Conservation (phyloP, 1,140 invertebrate species). For the Wasmannia auropunctata region DNA sequence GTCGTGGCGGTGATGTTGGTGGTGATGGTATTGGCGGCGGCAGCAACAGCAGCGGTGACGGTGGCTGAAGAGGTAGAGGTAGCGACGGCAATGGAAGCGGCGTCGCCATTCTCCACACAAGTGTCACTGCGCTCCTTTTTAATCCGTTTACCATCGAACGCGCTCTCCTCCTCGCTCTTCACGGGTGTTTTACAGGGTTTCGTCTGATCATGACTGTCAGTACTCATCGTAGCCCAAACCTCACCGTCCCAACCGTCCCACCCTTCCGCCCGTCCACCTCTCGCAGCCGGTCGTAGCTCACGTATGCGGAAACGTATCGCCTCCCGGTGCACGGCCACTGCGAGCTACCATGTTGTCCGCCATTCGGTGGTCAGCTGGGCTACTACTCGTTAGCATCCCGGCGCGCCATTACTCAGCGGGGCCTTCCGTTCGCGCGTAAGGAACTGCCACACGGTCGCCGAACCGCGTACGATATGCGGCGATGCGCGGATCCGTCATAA, state of each 20-base stretch:
- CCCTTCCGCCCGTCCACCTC: background rate
- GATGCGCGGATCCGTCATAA: slow-evolving; percentile 65
- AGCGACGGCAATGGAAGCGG: slow-evolving; percentile 25
- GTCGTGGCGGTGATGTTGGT: background rate
- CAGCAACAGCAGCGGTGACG: background rate
- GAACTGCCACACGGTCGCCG: slow-evolving; percentile 56
- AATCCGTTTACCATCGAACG: slow-evolving; percentile 77
- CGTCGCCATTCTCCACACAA: slow-evolving; percentile 66
- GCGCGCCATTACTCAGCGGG: slow-evolving; percentile 61
- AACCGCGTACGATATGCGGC: slow-evolving; percentile 64
- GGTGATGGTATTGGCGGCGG: background rate
- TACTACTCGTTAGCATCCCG: slow-evolving; percentile 63
- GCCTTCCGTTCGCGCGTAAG: slow-evolving; percentile 47
- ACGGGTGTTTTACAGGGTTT: slow-evolving; percentile 66
- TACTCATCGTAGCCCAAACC: slow-evolving; percentile 75
- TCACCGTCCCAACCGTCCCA: slow-evolving; percentile 11
- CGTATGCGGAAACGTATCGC: slow-evolving; percentile 67
- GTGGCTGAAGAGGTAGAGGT: slow-evolving; percentile 22
- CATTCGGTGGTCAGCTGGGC: slow-evolving; percentile 72
- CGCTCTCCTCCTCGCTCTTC: slow-evolving; percentile 70
- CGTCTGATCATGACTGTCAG: slow-evolving; percentile 72
- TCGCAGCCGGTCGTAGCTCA: slow-evolving; percentile 52
- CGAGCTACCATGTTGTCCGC: slow-evolving; percentile 74
- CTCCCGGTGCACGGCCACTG: slow-evolving; percentile 54
- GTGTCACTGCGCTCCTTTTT: slow-evolving; percentile 78